These are phyloP conservation scores for Oscheius sp. DNA, from an alignment of 2,888 invertebrate genomes.

Conservation along the genomic window DNA sequence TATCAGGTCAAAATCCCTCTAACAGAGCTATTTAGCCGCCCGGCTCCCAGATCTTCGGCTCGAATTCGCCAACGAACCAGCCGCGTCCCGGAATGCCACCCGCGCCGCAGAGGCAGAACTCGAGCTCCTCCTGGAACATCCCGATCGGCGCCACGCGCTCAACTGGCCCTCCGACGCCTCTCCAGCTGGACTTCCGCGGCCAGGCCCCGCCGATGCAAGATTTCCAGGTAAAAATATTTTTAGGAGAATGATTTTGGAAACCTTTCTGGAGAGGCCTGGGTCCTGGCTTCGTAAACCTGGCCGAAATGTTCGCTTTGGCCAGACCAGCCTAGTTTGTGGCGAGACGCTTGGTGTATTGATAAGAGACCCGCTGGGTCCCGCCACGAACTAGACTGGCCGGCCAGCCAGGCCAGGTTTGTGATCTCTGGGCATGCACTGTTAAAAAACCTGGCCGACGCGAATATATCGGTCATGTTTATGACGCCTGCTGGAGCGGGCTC, in stretches of 20 bases:
- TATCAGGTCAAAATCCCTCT: not conserved
- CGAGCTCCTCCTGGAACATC: slow-evolving; percentile 36
- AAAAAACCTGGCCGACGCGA: too few relatives aligned
- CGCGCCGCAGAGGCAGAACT: slow-evolving; percentile 29
- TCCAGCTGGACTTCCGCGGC: slow-evolving; percentile 49
- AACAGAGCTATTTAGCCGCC: slow-evolving; percentile 3
- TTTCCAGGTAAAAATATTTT: slow-evolving; percentile 23
- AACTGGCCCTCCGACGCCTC: slow-evolving; percentile 51
- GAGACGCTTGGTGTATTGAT: too few relatives aligned
- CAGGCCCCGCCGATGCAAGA: slow-evolving; percentile 37
- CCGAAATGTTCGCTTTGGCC: too few relatives aligned
- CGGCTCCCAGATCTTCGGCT: slow-evolving; percentile 14
- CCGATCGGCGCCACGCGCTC: slow-evolving; percentile 33
- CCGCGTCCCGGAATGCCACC: slow-evolving; percentile 10
- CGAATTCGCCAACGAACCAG: slow-evolving; percentile 33
- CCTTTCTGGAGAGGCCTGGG: not conserved
- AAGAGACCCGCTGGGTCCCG: too few relatives aligned
- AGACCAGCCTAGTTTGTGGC: too few relatives aligned
- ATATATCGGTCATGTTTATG: too few relatives aligned
- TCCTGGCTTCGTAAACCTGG: too few relatives aligned
- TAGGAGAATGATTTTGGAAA: not conserved
- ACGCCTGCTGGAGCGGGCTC: too few relatives aligned
- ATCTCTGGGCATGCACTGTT: too few relatives aligned
- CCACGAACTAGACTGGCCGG: too few relatives aligned
- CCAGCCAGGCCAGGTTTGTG: too few relatives aligned